Evolutionary conservation across 2,888 invertebrate genomes (phyloP), one percentile per base, ranked within the genome.

Genomic region (Hoplodrina ambigua): DNA sequence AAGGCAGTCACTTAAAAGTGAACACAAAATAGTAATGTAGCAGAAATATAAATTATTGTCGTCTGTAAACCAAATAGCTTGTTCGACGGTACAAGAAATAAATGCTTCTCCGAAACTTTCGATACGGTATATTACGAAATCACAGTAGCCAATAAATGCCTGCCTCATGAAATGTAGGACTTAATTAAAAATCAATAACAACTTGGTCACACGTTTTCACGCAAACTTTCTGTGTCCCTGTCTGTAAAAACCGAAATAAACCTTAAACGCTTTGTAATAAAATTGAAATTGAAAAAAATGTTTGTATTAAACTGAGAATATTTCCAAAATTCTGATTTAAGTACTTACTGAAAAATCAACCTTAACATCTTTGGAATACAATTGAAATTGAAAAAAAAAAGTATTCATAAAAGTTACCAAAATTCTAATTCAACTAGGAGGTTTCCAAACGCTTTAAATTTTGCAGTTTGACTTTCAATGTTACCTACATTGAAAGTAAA

Each of bases 151-250:
- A 56, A 65, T 78, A 75, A 75, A 55, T 49, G 55, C n/a, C 44
- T 19, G 61, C 72, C 63, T 60, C 78, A 25, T 69, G 25, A 65
- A 72, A 72, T 63, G 20, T 69, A 1, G 59, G 25, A 33, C 68
- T 59, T 72, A 75, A 80, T 80, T 80, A 59, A 69, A 75, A 80
- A 82, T 80, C 75, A 80, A 81, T 82, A 81, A 50, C 33, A 65
- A 69, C 67, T 67, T 65, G 50, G 56, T 69, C 58, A 80, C 69
- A 69, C 69, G 58, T 69, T 74, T 78, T 61, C 64, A 81, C 46
- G 44, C 58, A 15, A 68, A 67, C 55, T 78, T 67, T 77, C 20
- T 25, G 13, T 44, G 49, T 17, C 8, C 46, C 7, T 3, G 17
- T 8, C n/a, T n/a, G 17, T 13, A 17, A 69, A 53, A 55, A 64